phyloP scores from a whole-genome alignment of 1,140 invertebrate species.

The Frieseomelitta varia region DNA sequence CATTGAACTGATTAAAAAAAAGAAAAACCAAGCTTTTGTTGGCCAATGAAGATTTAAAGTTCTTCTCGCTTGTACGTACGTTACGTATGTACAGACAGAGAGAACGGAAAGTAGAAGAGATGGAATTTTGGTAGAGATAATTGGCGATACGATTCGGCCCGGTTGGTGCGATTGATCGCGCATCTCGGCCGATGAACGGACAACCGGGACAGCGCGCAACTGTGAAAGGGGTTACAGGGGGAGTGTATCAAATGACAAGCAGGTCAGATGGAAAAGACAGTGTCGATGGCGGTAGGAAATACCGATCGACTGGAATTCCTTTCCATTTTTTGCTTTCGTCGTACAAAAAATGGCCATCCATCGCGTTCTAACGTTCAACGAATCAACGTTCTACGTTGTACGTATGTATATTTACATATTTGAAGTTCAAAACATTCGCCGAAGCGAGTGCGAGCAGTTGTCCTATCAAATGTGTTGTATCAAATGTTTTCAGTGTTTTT shows the following conservation, averaged over 20 bases:
- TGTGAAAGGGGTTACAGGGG: not conserved
- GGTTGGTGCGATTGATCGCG: not conserved
- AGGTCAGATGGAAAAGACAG: not conserved
- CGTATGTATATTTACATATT: no score
- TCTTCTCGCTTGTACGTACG: no score
- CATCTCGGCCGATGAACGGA: not conserved
- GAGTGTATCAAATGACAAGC: not conserved
- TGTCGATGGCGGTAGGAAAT: slow-evolving; percentile 1
- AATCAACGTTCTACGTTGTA: not conserved
- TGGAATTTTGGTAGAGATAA: not conserved
- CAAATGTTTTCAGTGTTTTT: no score
- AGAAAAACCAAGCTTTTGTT: no score
- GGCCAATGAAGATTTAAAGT: no score
- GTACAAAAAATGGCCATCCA: not conserved
- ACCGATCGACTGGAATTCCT: not conserved
- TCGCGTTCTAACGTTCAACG: not conserved
- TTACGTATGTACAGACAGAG: no score
- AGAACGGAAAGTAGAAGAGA: no score
- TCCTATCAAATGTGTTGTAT: no score
- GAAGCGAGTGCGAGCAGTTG: no score
- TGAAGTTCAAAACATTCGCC: no score
- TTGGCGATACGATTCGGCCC: not conserved
- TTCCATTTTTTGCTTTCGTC: not conserved
- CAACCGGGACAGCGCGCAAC: not conserved
- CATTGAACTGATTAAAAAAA: no score